phyloP scores from a whole-genome alignment of 2,113 vertebrate species.

The Spheniscus mendiculus region DNA sequence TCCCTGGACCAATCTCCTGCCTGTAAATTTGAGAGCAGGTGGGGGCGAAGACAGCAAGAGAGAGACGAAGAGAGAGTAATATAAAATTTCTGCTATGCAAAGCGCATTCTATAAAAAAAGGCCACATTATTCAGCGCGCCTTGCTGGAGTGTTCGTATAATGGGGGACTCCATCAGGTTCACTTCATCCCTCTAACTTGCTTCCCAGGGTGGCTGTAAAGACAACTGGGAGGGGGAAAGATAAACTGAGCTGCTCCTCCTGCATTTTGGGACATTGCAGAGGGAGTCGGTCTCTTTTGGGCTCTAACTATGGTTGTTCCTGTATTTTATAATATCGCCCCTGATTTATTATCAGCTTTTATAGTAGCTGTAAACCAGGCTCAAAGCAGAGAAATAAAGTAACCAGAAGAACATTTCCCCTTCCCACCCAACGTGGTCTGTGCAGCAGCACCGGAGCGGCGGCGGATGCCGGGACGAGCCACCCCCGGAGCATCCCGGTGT shows the following conservation, averaged over 20 bases:
- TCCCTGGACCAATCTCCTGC: slow-evolving; percentile 48
- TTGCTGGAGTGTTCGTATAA: neutral
- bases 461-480: neutral
- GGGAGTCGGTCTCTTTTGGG: neutral
- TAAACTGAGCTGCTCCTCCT: neutral
- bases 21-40: slow-evolving; percentile 41
- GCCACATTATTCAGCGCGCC: neutral
- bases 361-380: slow-evolving; percentile 59
- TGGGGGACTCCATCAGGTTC: neutral
- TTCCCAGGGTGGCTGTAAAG: neutral
- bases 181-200: neutral
- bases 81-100: slow-evolving; percentile 55
- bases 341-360: slow-evolving; percentile 71
- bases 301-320: neutral
- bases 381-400: slow-evolving; percentile 62
- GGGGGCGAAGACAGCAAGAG: neutral
- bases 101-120: neutral
- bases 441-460: neutral
- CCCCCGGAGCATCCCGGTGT: neutral
- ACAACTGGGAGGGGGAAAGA: neutral
- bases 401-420: neutral
- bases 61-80: neutral
- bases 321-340: slow-evolving; percentile 9
- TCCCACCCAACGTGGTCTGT: neutral
- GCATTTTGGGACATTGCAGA: neutral